A percentile compares a stretch with the other conserved stretches of the same genome.
phyloP scores from a whole-genome alignment of 2,888 invertebrate species.

The Pristionchus exspectatus region DNA sequence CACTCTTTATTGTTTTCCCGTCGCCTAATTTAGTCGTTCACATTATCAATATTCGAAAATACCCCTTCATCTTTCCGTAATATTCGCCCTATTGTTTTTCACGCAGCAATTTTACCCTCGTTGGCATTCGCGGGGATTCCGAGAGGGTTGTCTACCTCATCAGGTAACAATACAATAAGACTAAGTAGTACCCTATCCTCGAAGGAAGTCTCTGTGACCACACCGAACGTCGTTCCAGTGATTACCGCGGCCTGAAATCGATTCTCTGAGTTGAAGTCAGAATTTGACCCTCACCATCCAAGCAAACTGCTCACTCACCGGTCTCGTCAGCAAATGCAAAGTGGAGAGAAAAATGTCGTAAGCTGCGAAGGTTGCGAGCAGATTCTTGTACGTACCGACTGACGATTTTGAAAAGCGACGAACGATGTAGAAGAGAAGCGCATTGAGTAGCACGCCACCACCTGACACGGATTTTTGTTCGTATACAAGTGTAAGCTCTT shows the following conservation, averaged over 20 bases:
- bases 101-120: no score
- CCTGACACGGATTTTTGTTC: background rate
- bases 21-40: no score
- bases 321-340: background rate
- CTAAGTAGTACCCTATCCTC: background rate
- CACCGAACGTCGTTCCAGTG: background rate
- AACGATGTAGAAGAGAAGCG: constrained; percentile 16
- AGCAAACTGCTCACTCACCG: background rate
- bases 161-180: background rate
- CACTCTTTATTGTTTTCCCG: no score
- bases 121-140: no score
- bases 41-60: no score
- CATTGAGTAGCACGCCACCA: background rate
- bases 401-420: background rate
- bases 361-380: constrained; percentile 3
- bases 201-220: background rate
- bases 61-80: no score
- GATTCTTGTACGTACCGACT: constrained; percentile 17
- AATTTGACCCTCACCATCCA: background rate
- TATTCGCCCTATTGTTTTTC: no score
- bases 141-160: no score
- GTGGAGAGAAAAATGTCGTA: constrained; percentile 7
- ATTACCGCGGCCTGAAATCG: background rate
- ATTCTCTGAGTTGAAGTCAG: background rate
- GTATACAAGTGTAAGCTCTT: no score